These are phyloP conservation scores for Sorex maritimensis DNA, from an alignment of 2,797 vertebrate genomes.

Conservation along the genomic window DNA sequence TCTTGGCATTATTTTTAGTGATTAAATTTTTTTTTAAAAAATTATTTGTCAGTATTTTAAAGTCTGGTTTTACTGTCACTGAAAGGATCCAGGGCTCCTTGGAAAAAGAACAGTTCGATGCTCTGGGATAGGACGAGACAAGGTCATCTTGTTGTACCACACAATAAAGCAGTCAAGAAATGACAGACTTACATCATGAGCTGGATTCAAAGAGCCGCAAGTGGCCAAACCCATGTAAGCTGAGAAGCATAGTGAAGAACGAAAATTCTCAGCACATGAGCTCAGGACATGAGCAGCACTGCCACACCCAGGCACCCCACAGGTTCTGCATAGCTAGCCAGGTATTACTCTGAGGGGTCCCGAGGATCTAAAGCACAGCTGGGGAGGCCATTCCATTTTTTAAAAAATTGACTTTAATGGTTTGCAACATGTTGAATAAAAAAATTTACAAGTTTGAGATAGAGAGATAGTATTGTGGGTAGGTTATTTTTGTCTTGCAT, in stretches of 20 bases:
- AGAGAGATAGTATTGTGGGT: too few species aligned
- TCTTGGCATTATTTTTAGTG: constrained; percentile 69
- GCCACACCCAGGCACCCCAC: too few species aligned
- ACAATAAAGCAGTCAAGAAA: not conserved
- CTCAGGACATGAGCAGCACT: too few species aligned
- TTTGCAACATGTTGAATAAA: not conserved
- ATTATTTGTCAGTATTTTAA: constrained; percentile 25
- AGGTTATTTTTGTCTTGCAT: too few species aligned
- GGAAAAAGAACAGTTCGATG: constrained; percentile 3
- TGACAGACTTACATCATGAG: not conserved
- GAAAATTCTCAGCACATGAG: too few species aligned
- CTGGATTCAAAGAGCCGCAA: not conserved
- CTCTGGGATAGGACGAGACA: not conserved
- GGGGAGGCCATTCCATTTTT: too few species aligned
- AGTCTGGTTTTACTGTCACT: constrained; percentile 49
- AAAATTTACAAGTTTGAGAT: not conserved
- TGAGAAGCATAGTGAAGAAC: constrained; percentile 4
- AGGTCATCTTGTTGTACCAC: not conserved
- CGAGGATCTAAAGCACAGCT: too few species aligned
- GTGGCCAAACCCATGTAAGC: not conserved
- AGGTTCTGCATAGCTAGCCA: too few species aligned
- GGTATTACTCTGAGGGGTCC: too few species aligned
- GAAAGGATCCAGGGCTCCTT: constrained; percentile 6
- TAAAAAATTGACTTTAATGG: not conserved
- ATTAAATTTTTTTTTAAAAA: not conserved